Evolutionary conservation across 2,888 invertebrate genomes (phyloP), one percentile per base, ranked within the genome.

Genomic region (Spatulosminthurus flaviceps): DNA sequence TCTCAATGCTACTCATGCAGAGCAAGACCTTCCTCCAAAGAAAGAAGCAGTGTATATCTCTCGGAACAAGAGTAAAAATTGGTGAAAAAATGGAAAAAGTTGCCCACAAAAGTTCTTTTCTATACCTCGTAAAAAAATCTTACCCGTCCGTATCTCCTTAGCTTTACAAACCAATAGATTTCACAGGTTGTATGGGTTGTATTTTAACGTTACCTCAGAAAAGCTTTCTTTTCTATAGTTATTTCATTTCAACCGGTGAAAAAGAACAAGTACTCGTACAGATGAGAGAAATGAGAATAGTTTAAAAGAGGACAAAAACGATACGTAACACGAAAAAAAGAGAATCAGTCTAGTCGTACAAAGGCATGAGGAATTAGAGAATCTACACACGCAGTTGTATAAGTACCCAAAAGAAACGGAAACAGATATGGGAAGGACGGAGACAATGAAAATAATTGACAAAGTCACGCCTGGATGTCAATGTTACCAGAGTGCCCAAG

Each of bases 381-480:
- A 34, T 34, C 34, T 34, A 34, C 34, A 34, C 34, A 34, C n/a
- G n/a, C 34, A 34, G 34, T 34, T 34, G 34, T 34, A 34, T 34
- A 4, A 7, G 9, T 9, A 34, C 34, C 9, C 34, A 4, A 34
- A n/a, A 26, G 21, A 26, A 16, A 64, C 22, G 64, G 64, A 26
- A 22, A 26, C 22, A 22, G 60, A 22, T 60, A 26, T 1, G 67
- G 67, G 16, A 28, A 29, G 28, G 24, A 28, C 9, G 1, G 16
- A 29, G 67, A 67, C 64, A 64, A 26, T 28, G 28, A 67, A 67
- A 67, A n/a, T 67, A 67, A 26, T 64, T 64, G 64, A 28, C 67
- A 24, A 67, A 67, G 26, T 9, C 26, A 11, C 16, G 16, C 51
- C 51, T 51, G 1, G 1, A 13, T n/a, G 51, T 9, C 51, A 9